Percentiles rank a stretch among this genome's conserved stretches.
Conservation (phyloP, 2,113 vertebrate genomes). For the Balaeniceps rex region DNA sequence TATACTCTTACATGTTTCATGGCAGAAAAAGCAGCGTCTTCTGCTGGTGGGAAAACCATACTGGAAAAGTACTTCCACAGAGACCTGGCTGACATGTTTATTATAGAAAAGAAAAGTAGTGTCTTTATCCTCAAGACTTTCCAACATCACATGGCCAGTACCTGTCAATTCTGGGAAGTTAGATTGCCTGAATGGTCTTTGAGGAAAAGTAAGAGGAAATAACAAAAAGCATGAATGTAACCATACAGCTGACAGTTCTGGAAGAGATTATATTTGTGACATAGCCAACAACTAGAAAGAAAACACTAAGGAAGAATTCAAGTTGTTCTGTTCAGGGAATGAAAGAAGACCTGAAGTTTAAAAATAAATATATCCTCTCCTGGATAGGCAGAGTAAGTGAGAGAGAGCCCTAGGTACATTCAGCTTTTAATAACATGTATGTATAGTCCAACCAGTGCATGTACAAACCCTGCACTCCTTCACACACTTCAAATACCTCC, state of each 20-base stretch:
- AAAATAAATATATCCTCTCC: not conserved
- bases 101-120: not conserved
- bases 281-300: not conserved
- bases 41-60: not conserved
- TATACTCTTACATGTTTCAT: not conserved
- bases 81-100: not conserved
- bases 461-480: constrained; percentile 55
- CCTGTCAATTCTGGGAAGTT: not conserved
- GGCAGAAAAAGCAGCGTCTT: not conserved
- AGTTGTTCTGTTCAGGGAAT: not conserved
- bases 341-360: not conserved
- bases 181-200: not conserved
- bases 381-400: not conserved
- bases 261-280: not conserved
- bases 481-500: constrained; percentile 53
- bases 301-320: not conserved
- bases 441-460: constrained; percentile 18
- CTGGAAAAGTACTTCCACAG: not conserved
- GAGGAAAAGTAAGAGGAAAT: not conserved
- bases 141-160: not conserved
- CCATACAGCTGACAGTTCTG: not conserved
- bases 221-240: not conserved
- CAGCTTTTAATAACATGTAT: constrained; percentile 26
- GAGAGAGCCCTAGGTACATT: not conserved
- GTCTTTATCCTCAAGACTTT: not conserved